phyloP scores from a whole-genome alignment of 2,888 invertebrate genomes.

The Cephus pygmeus region DNA sequence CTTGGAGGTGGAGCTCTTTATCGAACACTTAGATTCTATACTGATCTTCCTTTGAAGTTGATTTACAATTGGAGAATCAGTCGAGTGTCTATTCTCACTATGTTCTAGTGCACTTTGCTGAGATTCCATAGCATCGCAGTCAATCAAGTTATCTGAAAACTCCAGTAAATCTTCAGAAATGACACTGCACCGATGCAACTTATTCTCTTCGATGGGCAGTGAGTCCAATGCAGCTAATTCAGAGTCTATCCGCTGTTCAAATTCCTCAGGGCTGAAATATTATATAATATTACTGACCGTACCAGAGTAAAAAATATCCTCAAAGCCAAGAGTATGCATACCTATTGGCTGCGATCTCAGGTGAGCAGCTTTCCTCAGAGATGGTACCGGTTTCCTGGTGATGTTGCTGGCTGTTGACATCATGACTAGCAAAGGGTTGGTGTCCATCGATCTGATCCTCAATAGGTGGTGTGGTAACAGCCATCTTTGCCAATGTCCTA shows the following conservation, averaged over 20 bases:
- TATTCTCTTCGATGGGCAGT: slow-evolving; percentile 65
- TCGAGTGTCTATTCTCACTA: slow-evolving; percentile 26
- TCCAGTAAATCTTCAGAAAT: slow-evolving; percentile 60
- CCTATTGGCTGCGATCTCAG: slow-evolving; percentile 45
- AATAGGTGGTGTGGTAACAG: slow-evolving; percentile 61
- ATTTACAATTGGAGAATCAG: slow-evolving; percentile 29
- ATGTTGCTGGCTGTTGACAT: slow-evolving; percentile 9
- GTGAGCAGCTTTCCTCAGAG: slow-evolving; percentile 11
- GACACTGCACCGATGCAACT: slow-evolving; percentile 54
- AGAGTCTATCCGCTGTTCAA: slow-evolving; percentile 73
- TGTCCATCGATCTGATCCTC: slow-evolving; percentile 62
- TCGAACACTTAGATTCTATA: slow-evolving; percentile 37
- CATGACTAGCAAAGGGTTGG: slow-evolving; percentile 25
- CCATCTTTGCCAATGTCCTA: slow-evolving; percentile 73
- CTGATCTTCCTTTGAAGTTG: slow-evolving; percentile 38
- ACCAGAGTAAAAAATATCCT: background rate
- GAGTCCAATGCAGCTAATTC: slow-evolving; percentile 73
- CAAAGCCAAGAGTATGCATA: slow-evolving; percentile 19
- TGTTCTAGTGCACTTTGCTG: slow-evolving; percentile 21
- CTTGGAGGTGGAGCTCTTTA: slow-evolving; percentile 27
- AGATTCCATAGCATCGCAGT: slow-evolving; percentile 37
- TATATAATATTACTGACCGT: background rate
- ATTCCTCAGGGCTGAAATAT: slow-evolving; percentile 64
- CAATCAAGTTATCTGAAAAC: slow-evolving; percentile 56
- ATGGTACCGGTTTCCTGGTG: slow-evolving; percentile 26